These are phyloP conservation scores for Mimumesa dahlbomi DNA, from an alignment of 2,888 invertebrate genomes.

Conservation along the genomic window DNA sequence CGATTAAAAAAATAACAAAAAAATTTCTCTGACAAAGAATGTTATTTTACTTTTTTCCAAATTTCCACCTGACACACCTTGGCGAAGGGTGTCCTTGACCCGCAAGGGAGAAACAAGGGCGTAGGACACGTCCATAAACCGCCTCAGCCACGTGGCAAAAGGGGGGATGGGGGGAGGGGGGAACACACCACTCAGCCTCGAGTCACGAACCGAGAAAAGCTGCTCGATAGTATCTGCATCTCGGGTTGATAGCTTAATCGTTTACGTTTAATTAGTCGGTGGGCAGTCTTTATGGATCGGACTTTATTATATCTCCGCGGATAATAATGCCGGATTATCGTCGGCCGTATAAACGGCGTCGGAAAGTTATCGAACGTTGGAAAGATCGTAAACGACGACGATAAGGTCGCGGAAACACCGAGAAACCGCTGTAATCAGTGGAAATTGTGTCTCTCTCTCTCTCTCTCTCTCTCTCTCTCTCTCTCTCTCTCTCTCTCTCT, in stretches of 20 bases:
- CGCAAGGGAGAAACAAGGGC: conserved; percentile 29
- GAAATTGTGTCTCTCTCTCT: too few relatives aligned
- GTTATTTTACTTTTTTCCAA: too few relatives aligned
- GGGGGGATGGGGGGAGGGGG: too few relatives aligned
- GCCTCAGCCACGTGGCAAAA: conserved; percentile 28
- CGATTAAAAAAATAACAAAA: too few relatives aligned
- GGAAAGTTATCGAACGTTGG: too few relatives aligned
- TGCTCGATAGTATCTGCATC: conserved; percentile 42
- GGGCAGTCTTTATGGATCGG: neutral
- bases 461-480: too few relatives aligned
- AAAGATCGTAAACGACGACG: too few relatives aligned
- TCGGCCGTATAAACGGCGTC: too few relatives aligned
- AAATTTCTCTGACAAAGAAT: too few relatives aligned
- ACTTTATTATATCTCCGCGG: neutral
- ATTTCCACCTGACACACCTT: neutral
- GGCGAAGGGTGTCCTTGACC: conserved; percentile 39
- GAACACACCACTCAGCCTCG: conserved; percentile 30
- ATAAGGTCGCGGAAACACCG: too few relatives aligned
- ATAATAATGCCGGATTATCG: neutral
- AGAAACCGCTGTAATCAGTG: too few relatives aligned
- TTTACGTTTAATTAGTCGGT: conserved; percentile 47
- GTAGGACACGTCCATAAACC: conserved; percentile 35
- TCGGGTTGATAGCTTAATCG: conserved; percentile 45
- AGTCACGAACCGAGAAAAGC: conserved; percentile 57
- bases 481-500: too few relatives aligned